phyloP scores from a whole-genome alignment of 2,113 vertebrate genomes.

The Tachysurus fulvidraco region DNA sequence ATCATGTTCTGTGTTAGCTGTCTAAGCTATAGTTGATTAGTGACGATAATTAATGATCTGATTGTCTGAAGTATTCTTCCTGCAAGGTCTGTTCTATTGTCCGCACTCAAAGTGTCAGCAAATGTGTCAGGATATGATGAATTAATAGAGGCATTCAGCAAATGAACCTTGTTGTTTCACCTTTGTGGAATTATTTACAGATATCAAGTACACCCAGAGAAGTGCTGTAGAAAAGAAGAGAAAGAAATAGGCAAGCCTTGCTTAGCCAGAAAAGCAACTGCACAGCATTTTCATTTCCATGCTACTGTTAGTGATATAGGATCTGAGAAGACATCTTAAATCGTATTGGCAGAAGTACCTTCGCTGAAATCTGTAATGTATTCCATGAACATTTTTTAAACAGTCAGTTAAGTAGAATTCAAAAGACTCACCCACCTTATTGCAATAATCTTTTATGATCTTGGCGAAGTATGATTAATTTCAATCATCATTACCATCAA shows the following conservation, averaged over 20 bases:
- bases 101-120: conserved; percentile 24
- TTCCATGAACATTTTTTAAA: background rate
- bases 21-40: conserved; percentile 53
- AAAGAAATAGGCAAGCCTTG: background rate
- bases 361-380: background rate
- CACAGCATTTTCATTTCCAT: background rate
- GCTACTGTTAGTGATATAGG: background rate
- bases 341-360: no score
- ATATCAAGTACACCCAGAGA: conserved; percentile 5
- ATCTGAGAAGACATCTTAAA: background rate
- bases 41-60: conserved; percentile 47
- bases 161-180: conserved; percentile 16
- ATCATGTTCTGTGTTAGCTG: conserved; percentile 56
- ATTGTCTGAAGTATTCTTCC: background rate
- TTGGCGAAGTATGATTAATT: background rate
- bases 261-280: background rate
- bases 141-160: conserved; percentile 14
- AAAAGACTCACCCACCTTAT: background rate
- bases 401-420: background rate
- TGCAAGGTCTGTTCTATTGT: conserved; percentile 1
- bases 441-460: background rate
- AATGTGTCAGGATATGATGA: conserved; percentile 16
- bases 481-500: background rate
- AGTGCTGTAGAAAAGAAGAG: background rate
- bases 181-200: conserved; percentile 18